Percentiles rank a stretch among this genome's conserved stretches.
These are phyloP conservation scores for Clarias gariepinus DNA, from an alignment of 2,113 vertebrate species.

Conservation along the genomic window DNA sequence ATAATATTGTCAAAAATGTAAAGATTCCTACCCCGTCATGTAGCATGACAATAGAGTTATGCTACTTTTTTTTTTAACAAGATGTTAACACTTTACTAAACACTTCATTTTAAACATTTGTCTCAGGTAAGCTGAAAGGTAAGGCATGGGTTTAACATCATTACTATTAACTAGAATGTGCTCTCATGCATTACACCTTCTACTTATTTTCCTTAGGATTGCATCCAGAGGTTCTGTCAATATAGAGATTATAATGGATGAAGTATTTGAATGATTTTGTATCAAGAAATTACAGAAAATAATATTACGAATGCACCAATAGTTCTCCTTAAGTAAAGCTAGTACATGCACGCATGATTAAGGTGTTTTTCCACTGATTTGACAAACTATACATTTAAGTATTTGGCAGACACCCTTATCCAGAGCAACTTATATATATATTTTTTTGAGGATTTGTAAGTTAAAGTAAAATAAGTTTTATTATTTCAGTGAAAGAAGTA, in stretches of 20 bases:
- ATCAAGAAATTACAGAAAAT: neutral
- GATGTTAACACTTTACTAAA: neutral
- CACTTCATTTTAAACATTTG: neutral
- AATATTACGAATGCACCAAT: neutral
- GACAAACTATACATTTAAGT: neutral
- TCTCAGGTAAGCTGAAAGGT: neutral
- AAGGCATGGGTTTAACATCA: neutral
- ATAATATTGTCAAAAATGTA: neutral
- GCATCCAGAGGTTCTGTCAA: neutral
- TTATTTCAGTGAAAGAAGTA: no score
- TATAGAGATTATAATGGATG: neutral
- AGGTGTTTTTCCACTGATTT: neutral
- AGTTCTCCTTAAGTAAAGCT: neutral
- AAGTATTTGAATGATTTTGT: neutral
- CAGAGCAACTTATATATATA: no score
- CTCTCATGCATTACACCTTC: neutral
- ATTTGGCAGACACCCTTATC: no score
- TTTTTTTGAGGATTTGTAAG: no score
- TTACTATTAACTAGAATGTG: neutral
- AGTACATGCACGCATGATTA: neutral
- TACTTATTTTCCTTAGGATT: neutral
- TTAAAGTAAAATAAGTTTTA: no score
- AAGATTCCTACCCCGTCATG: neutral
- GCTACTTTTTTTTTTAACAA: neutral
- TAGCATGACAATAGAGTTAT: neutral